Evolutionary conservation across 1,140 invertebrate genomes (phyloP), one percentile per base, ranked within the genome.

Genomic region (Drosophila mojavensis): DNA sequence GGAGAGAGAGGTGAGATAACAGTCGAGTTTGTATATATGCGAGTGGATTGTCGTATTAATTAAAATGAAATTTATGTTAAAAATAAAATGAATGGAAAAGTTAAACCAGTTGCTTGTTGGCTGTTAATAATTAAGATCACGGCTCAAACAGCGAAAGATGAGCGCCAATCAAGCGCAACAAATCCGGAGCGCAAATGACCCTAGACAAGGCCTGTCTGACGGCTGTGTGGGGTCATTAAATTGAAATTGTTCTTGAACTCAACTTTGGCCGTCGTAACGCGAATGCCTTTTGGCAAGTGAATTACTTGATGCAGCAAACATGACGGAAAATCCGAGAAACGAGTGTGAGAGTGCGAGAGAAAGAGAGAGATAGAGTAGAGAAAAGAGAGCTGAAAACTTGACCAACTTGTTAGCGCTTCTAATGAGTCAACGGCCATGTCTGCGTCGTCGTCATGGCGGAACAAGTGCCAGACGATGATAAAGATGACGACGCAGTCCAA

Each of bases 321-420:
- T 13, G 47, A 76, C 26, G 48, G 33, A 61, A 41, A 75, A 39
- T 5, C 59, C 15, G 13, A 45, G 43, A 39, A 33, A 17, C 5
- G 20, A 55, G 7, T 9, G 33, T 10, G 33, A 36, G 33, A 36
- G 33, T 7, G 33, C 1, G 30, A 33, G 30, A 33, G 30, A 6
- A 5, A 33, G 30, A 33, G 30, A 33, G 30, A 33, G 4, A 33
- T 3, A 33, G 5, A 36, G 9, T 0, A 30, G 20, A 62, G 24
- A 13, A 3, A 7, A 39, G 3, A 39, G 36, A 39, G 36, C 0
- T 24, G 20, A 66, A 66, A 70, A 56, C 53, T 70, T 56, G 60
- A 56, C 24, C 50, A 69, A 64, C 60, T 56, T 70, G 60, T 64
- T 69, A 39, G 61, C 50, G 61, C 53, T 70, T 64, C 41, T 70